Evolutionary conservation across 2,888 invertebrate species (phyloP).

Genomic region (Coenonympha glycerion): DNA sequence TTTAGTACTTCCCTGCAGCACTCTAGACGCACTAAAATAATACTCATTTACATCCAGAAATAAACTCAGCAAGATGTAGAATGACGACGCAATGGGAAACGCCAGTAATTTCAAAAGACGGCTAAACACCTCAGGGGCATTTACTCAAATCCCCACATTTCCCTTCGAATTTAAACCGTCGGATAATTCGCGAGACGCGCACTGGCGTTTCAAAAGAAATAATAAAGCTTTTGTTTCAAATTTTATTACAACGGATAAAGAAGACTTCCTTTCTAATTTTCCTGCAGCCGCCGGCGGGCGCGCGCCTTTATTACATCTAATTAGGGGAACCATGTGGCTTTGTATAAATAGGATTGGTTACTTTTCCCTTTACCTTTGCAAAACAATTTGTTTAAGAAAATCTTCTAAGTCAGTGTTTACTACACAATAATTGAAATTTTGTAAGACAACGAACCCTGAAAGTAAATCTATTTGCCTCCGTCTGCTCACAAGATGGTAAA

Average conservation of each 20-base stretch:
- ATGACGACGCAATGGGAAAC: too few species aligned
- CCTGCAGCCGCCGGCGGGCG: constrained; percentile 17
- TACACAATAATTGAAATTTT: too few species aligned
- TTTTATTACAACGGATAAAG: constrained; percentile 19
- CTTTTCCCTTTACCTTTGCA: too few species aligned
- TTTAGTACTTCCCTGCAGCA: too few species aligned
- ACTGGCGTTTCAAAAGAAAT: constrained; percentile 21
- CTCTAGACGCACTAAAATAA: background rate
- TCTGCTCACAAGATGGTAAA: too few species aligned
- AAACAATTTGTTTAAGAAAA: too few species aligned
- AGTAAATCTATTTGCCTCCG: too few species aligned
- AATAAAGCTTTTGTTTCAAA: constrained; percentile 24
- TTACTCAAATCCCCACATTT: background rate
- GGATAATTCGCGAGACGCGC: constrained; percentile 1
- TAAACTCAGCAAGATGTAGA: background rate
- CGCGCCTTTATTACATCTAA: constrained; percentile 6
- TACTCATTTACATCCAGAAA: background rate
- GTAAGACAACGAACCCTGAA: too few species aligned
- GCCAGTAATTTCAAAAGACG: background rate
- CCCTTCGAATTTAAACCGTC: background rate
- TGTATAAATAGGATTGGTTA: background rate
- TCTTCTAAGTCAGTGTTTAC: too few species aligned
- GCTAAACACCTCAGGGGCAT: background rate
- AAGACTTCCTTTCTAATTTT: constrained; percentile 21
- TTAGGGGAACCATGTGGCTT: background rate